Conservation (phyloP, 2,888 invertebrate species). For the Drosophila lutescens region DNA sequence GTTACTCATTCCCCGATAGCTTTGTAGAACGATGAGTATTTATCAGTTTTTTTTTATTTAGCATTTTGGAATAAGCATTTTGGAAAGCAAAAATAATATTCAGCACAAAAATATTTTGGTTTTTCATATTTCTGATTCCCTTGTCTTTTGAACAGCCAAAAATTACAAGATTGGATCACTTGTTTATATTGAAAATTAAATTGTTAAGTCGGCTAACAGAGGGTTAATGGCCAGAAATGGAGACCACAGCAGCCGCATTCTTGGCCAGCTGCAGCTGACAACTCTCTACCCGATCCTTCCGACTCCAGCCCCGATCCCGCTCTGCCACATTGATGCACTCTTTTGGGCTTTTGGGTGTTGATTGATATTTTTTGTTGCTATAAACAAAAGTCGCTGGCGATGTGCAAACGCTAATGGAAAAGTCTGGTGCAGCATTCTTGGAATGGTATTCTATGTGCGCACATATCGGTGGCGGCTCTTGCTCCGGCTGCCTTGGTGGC, state of each 20-base stretch:
- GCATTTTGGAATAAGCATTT: too few species aligned
- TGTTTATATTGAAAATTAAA: neutral
- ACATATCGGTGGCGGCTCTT: conserved; percentile 46
- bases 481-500: conserved; percentile 64
- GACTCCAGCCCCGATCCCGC: conserved; percentile 5
- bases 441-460: conserved; percentile 39
- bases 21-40: too few species aligned
- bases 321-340: conserved; percentile 24
- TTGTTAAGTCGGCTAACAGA: neutral
- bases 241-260: conserved; percentile 50
- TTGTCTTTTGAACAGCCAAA: too few species aligned
- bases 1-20: neutral
- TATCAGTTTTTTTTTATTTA: too few species aligned
- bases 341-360: conserved; percentile 77
- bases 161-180: too few species aligned
- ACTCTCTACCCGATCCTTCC: conserved; percentile 18
- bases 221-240: conserved; percentile 9
- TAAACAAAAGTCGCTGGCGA: conserved; percentile 62
- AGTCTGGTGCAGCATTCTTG: conserved; percentile 74
- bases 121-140: neutral
- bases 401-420: conserved; percentile 66
- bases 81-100: too few species aligned
- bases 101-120: neutral
- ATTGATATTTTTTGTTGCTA: conserved; percentile 70
- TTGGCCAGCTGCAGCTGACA: conserved; percentile 41